These are phyloP conservation scores for Pachydiplax longipennis DNA, from an alignment of 2,888 invertebrate genomes.

Conservation along the genomic window DNA sequence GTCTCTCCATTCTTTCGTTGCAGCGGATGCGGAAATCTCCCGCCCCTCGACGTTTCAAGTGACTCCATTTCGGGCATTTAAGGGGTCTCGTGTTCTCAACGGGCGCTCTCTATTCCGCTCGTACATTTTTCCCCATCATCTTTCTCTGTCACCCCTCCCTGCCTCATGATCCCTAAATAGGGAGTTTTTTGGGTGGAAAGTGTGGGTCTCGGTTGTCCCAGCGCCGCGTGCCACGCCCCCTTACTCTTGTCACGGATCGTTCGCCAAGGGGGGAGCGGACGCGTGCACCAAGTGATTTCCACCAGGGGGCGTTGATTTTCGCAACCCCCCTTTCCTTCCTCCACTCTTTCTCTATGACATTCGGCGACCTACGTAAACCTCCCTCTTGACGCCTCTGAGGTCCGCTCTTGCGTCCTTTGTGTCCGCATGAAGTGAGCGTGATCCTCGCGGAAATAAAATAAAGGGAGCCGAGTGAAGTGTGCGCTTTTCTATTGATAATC, in stretches of 20 bases:
- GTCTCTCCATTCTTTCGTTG: neutral
- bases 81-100: neutral
- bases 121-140: neutral
- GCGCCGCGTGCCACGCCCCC: neutral
- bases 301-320: neutral
- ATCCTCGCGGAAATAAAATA: neutral
- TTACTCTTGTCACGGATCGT: constrained; percentile 1
- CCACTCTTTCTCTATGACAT: neutral
- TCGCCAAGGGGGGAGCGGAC: neutral
- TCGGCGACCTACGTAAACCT: neutral
- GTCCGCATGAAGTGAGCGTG: neutral
- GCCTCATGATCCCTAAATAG: constrained; percentile 36
- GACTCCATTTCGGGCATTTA: neutral
- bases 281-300: constrained; percentile 21
- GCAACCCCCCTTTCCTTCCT: neutral
- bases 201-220: neutral
- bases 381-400: neutral
- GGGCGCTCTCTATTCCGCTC: neutral
- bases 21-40: neutral
- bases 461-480: neutral
- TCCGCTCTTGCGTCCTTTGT: neutral
- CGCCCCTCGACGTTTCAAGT: neutral
- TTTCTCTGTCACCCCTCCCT: neutral
- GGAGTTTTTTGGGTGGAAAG: neutral
- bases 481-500: neutral